phyloP scores from a whole-genome alignment of 2,113 vertebrate genomes.

The Caloenas nicobarica region DNA sequence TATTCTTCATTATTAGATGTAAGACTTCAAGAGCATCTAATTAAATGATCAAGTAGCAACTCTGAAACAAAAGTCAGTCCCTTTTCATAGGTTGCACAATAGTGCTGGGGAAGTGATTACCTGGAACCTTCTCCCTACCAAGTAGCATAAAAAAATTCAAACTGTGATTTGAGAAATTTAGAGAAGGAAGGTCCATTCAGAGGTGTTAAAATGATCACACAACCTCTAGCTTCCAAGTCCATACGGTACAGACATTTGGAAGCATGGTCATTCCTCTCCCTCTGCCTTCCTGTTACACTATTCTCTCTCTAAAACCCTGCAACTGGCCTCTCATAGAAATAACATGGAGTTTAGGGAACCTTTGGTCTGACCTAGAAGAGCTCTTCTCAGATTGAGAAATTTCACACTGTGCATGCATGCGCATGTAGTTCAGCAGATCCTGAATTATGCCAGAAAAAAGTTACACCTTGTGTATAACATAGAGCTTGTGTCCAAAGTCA shows the following conservation, averaged over 20 bases:
- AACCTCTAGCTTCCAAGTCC: not conserved
- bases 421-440: not conserved
- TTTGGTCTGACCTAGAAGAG: not conserved
- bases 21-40: not conserved
- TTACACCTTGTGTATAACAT: not conserved
- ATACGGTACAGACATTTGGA: not conserved
- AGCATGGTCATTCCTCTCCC: not conserved
- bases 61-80: not conserved
- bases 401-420: not conserved
- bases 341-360: fast-evolving
- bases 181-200: not conserved
- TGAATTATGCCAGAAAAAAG: not conserved
- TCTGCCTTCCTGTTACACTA: not conserved
- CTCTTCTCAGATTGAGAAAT: not conserved
- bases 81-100: not conserved
- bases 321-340: not conserved
- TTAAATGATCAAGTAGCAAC: not conserved
- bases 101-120: not conserved
- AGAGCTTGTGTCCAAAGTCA: not conserved
- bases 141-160: not conserved
- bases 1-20: not conserved
- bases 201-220: not conserved
- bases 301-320: fast-evolving
- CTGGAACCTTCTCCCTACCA: not conserved
- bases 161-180: not conserved